Evolutionary conservation across 2,113 vertebrate genomes (phyloP), one percentile per base, ranked within the genome.

Genomic region (Scophthalmus maximus): DNA sequence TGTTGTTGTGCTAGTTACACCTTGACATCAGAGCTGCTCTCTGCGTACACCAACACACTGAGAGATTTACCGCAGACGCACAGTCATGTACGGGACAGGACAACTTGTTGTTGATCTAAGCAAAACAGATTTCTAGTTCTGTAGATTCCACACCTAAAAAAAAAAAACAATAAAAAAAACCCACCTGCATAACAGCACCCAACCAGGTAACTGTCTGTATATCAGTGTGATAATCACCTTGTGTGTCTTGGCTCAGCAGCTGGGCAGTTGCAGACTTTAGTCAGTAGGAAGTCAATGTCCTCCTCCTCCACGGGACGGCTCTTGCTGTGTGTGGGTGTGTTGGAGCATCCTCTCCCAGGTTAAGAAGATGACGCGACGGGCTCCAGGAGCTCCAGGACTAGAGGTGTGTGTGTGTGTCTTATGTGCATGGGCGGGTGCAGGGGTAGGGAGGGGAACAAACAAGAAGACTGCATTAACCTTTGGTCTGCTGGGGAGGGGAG

Each of bases 231-330:
- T 52, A 29, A 72, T 79, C 89, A 95, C 94, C 94, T 94, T 95
- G 92, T 25, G 93, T 93, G 1, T 94, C 91, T 0, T 82, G 67
- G 3, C 90, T 93, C 23, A 94, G 85, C 94, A 95, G 82, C 92
- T 92, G 62, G 88, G 84, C 94, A 95, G 90, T 92, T 94, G 68
- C 91, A 90, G 80, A 95, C 92, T 93, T 96, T 92, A 3, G 79
- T 92, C 76, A 95, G 76, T 72, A 94, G 95, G 82, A 95, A 95
- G 87, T 94, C 94, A 27, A 95, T 92, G 17, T 65, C 22, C 38
- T 77, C 65, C 68, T 78, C 60, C 64, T 79, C 63, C 52, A 34
- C 25, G 25, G 26, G n/a, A 51, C 46, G 46, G 23, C 59, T 65
- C 62, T 68, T 40, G 20, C 58, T 60, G 55, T 22, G 56, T 17